Evolutionary conservation across 30 jellyfish, hydroid and myxozoan species (phyloP), one percentile per base, ranked within the genome.

Genomic region (Cassiopea andromeda): DNA sequence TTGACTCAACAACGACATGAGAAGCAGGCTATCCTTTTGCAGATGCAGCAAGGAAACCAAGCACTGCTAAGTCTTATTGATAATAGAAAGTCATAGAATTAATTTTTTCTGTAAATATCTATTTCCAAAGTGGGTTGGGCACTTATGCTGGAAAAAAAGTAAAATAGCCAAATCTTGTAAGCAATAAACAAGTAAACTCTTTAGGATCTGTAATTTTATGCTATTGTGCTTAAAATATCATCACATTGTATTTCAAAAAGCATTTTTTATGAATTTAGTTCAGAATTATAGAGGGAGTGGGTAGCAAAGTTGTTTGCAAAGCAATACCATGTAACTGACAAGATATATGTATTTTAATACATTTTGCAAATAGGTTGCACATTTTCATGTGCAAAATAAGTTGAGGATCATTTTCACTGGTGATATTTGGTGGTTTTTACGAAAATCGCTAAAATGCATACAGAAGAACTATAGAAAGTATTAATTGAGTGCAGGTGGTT

Each of bases 401-500:
- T 5, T 7, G 6, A 68, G 45, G 45, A 17, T 17, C 16, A 17
- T 2, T 68, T 68, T 43, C 47, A 18, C 64, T 50, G 64, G 64
- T 50, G 70, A 1, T 5, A 75, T 57, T 38, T 80, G 89, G 67
- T 66, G 47, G 89, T 76, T 80, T 80, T 80, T 80, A 57, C 60
- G 60, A 80, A 80, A 60, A 7, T 80, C 49, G 89, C 60, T 80
- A 59, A 8, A 45, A 19, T 80, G 44, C 19, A 13, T 16, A 1
- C 60, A 49, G 47, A 1, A 7, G 2, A 19, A 44, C 19, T 19
- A 44, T 8, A 69, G 13, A 8, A 93, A 93, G 79, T 82, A 74
- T 0, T 81, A 60, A n/a, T 74, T 69, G 17, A 88, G 71, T 2
- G 89, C 27, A 60, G 97, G 98, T 19, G 98, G 98, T 50, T 88